Evolutionary conservation across 2,888 invertebrate species (phyloP).

Genomic region (Oscheius sp.): DNA sequence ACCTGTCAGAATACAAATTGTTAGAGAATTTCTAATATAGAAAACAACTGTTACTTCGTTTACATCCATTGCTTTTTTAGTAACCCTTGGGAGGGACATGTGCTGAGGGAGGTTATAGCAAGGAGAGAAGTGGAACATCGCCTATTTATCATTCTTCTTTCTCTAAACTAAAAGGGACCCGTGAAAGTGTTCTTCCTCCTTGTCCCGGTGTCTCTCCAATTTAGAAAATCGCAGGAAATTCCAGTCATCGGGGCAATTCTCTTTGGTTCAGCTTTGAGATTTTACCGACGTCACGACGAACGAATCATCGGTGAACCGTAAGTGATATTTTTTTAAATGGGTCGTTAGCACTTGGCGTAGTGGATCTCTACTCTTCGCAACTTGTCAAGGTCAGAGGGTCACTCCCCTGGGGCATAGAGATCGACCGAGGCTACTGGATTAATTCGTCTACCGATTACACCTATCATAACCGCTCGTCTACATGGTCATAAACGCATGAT

Average conservation of each 20-base stretch:
- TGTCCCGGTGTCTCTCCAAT: background rate
- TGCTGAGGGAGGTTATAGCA: background rate
- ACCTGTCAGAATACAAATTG: background rate
- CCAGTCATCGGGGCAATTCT: background rate
- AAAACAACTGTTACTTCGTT: too few species aligned
- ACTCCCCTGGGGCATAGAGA: slow-evolving; percentile 23
- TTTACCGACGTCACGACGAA: background rate
- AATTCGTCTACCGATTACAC: slow-evolving; percentile 29
- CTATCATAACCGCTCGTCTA: slow-evolving; percentile 26
- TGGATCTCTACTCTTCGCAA: slow-evolving; percentile 26
- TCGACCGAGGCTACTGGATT: slow-evolving; percentile 25
- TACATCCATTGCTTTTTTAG: background rate
- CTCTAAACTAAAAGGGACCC: background rate
- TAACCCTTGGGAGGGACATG: slow-evolving; percentile 1
- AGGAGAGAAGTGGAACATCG: too few species aligned
- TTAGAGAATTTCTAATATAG: too few species aligned
- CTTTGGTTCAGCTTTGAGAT: background rate
- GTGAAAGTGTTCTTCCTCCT: background rate
- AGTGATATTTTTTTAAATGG: slow-evolving; percentile 14
- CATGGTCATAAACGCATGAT: slow-evolving; percentile 26
- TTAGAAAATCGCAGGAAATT: slow-evolving; percentile 12
- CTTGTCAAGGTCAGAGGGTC: slow-evolving; percentile 27
- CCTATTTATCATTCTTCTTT: slow-evolving; percentile 2
- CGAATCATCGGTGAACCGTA: background rate
- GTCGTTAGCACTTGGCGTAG: slow-evolving; percentile 21